Conservation (phyloP, 2,888 invertebrate genomes). For the Camptogramma bilineatum region DNA sequence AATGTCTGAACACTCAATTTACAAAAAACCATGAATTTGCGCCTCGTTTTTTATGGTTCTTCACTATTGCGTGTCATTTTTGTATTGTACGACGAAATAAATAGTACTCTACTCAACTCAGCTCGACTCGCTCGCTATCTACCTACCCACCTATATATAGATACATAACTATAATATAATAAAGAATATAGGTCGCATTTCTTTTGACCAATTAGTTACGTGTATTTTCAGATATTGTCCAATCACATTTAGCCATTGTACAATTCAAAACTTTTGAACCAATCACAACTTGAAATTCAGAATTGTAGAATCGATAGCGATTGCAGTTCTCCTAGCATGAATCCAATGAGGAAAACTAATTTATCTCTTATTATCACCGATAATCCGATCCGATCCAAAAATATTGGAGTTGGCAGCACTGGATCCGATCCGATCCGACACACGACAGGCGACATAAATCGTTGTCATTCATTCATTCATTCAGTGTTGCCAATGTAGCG, state of each 20-base stretch:
- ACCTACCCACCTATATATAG: slow-evolving; percentile 13
- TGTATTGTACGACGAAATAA: slow-evolving; percentile 77
- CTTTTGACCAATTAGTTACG: slow-evolving; percentile 45
- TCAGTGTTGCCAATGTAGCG: no score
- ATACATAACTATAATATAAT: neutral
- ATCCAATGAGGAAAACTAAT: neutral
- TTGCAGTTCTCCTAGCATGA: neutral
- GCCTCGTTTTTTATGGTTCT: slow-evolving; percentile 81
- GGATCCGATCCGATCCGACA: no score
- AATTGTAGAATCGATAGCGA: slow-evolving; percentile 31
- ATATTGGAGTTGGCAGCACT: no score
- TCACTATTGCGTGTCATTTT: slow-evolving; percentile 84
- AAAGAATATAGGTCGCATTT: neutral
- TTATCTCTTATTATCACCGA: no score
- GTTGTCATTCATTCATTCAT: no score
- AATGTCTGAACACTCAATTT: slow-evolving; percentile 64
- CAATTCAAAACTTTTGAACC: slow-evolving; percentile 30
- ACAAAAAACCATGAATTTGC: slow-evolving; percentile 78
- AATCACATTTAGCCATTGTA: slow-evolving; percentile 24
- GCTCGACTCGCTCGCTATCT: neutral
- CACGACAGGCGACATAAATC: no score
- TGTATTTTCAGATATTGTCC: slow-evolving; percentile 42
- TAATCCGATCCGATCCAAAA: no score
- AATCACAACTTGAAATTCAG: slow-evolving; percentile 41
- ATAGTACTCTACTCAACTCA: slow-evolving; percentile 59